Conservation (phyloP, 2,888 invertebrate species). For the Microctonus aethiopoides region DNA sequence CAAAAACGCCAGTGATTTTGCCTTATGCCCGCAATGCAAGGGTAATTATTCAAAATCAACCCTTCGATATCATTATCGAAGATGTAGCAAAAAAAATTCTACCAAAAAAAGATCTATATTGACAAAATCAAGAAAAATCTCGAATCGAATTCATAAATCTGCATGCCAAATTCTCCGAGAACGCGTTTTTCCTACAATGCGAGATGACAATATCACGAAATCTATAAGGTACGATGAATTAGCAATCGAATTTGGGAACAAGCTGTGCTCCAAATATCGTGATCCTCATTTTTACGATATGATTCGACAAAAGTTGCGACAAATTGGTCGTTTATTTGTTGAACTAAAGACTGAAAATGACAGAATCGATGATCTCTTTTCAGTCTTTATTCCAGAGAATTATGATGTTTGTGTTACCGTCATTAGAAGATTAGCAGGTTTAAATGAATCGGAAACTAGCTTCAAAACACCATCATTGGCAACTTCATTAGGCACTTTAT, state of each 20-base stretch:
- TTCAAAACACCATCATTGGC: conserved; percentile 35
- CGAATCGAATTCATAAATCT: conserved; percentile 25
- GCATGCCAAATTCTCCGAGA: conserved; percentile 26
- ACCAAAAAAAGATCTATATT: neutral
- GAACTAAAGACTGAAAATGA: conserved; percentile 15
- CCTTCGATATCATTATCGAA: conserved; percentile 22
- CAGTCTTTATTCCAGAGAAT: conserved; percentile 30
- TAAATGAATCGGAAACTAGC: conserved; percentile 19
- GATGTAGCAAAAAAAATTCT: conserved; percentile 8
- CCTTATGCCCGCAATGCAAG: conserved; percentile 28
- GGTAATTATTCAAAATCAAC: conserved; percentile 26
- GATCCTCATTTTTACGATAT: conserved; percentile 28
- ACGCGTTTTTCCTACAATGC: conserved; percentile 29
- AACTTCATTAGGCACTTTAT: conserved; percentile 32
- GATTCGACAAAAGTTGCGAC: conserved; percentile 26
- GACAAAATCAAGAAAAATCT: neutral
- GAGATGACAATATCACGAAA: conserved; percentile 17
- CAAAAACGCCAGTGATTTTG: conserved; percentile 14
- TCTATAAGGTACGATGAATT: conserved; percentile 34
- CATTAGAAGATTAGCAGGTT: conserved; percentile 34
- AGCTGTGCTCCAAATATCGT: conserved; percentile 32
- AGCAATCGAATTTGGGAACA: conserved; percentile 31
- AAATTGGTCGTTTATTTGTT: conserved; percentile 30
- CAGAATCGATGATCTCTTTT: conserved; percentile 28
- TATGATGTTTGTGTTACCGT: conserved; percentile 31